phyloP scores from a whole-genome alignment of 2,888 invertebrate species.

The Archips crataeganus region DNA sequence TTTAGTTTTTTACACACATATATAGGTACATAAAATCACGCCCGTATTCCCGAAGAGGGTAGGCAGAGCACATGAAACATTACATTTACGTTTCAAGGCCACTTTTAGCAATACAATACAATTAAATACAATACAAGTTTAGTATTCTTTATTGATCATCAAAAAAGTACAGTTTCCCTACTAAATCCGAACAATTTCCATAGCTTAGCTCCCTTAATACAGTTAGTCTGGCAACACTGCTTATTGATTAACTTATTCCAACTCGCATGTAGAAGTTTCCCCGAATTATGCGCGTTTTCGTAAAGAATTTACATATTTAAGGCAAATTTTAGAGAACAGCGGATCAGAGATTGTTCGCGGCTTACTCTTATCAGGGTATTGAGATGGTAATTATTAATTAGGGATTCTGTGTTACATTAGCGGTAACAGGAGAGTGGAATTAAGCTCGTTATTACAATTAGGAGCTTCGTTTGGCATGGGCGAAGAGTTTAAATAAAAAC shows the following conservation, averaged over 20 bases:
- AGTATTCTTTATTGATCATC: too few relatives aligned
- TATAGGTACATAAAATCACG: too few relatives aligned
- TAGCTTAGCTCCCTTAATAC: not conserved
- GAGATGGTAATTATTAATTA: conserved; percentile 40
- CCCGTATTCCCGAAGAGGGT: too few relatives aligned
- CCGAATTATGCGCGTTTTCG: conserved; percentile 38
- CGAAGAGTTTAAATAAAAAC: too few relatives aligned
- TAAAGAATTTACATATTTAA: conserved; percentile 41
- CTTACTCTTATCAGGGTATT: conserved; percentile 26
- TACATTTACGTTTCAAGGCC: too few relatives aligned
- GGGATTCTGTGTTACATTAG: conserved; percentile 3
- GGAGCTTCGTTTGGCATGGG: too few relatives aligned
- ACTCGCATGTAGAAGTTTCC: conserved; percentile 22
- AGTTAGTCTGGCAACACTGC: conserved; percentile 13
- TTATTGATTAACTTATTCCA: conserved; percentile 34
- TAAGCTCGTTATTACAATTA: not conserved
- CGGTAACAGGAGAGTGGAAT: not conserved
- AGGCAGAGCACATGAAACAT: too few relatives aligned
- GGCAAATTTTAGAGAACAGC: not conserved
- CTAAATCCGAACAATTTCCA: not conserved
- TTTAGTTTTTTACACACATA: not conserved
- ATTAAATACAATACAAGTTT: too few relatives aligned
- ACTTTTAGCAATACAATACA: too few relatives aligned
- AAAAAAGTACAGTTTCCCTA: too few relatives aligned
- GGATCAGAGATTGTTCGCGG: conserved; percentile 19